These are phyloP conservation scores for Rotaria magnacalcarata DNA, from an alignment of 2,888 invertebrate genomes.

Conservation along the genomic window DNA sequence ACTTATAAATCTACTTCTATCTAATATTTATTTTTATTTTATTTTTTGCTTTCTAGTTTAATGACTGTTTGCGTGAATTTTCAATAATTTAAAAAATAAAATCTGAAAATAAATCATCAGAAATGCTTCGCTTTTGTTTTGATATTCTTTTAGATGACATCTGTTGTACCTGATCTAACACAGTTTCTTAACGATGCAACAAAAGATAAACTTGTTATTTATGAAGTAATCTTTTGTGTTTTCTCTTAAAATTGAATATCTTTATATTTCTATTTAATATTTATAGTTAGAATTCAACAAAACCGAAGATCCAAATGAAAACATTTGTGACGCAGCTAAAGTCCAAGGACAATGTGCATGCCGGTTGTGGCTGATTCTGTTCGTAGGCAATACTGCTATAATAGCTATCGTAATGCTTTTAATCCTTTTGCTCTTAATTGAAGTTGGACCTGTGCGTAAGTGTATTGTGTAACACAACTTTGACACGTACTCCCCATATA, in stretches of 20 bases:
- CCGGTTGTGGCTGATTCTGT: not conserved
- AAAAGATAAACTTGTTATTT: not conserved
- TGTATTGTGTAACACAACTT: not conserved
- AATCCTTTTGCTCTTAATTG: not conserved
- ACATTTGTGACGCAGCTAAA: not conserved
- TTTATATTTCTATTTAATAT: not conserved
- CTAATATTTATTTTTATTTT: too few species aligned
- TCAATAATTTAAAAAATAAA: too few species aligned
- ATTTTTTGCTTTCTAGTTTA: not conserved
- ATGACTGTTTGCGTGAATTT: not conserved
- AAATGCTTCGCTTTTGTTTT: too few species aligned
- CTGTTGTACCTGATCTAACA: not conserved
- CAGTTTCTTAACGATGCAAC: not conserved
- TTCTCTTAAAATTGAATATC: not conserved
- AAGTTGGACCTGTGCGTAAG: not conserved
- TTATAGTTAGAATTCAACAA: constrained; percentile 9
- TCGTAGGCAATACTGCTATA: not conserved
- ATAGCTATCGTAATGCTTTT: not conserved
- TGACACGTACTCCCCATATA: not conserved
- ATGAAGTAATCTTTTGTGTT: not conserved
- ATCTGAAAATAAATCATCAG: too few species aligned
- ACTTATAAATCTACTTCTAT: too few species aligned
- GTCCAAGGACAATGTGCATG: not conserved
- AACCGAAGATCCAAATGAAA: constrained; percentile 14
- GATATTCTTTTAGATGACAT: not conserved